phyloP scores from a whole-genome alignment of 2,797 vertebrate genomes.

The Podarcis siculus region DNA sequence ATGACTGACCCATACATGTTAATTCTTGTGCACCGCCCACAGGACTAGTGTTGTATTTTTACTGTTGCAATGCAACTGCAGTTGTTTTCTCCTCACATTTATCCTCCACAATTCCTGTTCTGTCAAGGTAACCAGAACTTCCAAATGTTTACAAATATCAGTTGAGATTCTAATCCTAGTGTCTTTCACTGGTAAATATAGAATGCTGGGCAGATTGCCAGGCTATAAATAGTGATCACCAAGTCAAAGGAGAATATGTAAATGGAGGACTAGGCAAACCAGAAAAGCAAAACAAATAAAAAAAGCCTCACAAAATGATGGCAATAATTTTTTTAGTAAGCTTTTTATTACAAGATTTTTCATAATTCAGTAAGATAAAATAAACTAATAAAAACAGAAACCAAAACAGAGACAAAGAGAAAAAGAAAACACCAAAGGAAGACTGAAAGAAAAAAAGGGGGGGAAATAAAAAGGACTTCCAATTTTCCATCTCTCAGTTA shows the following conservation, averaged over 20 bases:
- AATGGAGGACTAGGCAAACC: not conserved
- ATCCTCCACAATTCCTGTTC: not conserved
- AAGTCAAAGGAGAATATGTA: conserved; percentile 14
- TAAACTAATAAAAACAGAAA: no score
- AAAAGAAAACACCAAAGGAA: no score
- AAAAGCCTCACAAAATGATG: no score
- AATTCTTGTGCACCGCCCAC: not conserved
- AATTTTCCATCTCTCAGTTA: no score
- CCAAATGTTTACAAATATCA: not conserved
- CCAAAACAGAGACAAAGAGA: no score
- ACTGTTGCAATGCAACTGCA: not conserved
- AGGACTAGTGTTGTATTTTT: not conserved
- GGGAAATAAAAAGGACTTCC: no score
- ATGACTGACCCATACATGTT: not conserved
- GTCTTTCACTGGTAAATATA: not conserved
- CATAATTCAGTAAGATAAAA: no score
- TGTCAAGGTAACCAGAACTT: not conserved
- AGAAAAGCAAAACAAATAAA: not conserved
- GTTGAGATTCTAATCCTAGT: not conserved
- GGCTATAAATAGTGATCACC: conserved; percentile 5
- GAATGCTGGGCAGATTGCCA: conserved; percentile 23
- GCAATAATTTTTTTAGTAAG: no score
- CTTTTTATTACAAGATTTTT: no score
- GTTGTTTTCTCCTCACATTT: not conserved
- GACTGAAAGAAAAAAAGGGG: no score